A percentile compares a stretch with the other conserved stretches of the same genome.
Evolutionary conservation across 2,797 vertebrate species (phyloP).

Genomic region (Danionella dracula): DNA sequence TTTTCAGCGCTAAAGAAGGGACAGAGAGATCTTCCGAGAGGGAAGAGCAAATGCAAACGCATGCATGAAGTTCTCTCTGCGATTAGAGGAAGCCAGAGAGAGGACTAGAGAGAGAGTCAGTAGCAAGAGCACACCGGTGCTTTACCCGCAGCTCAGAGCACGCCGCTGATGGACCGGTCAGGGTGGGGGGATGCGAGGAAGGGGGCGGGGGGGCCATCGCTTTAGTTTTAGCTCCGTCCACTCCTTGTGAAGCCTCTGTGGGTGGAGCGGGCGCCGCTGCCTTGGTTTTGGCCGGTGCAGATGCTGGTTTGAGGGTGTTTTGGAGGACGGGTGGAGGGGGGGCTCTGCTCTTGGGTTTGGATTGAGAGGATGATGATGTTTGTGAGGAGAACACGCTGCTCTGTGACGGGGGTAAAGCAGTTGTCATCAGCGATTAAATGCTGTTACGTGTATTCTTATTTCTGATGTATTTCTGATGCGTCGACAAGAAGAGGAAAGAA

Average conservation of each 20-base stretch:
- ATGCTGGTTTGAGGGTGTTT: slow-evolving; percentile 54
- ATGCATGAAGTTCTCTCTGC: no score
- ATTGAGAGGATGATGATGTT: slow-evolving; percentile 51
- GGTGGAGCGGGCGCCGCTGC: slow-evolving; percentile 35
- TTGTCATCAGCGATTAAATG: slow-evolving; percentile 37
- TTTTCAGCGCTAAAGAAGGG: no score
- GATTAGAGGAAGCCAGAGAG: no score
- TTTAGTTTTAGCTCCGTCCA: slow-evolving; percentile 48
- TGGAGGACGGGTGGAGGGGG: slow-evolving; percentile 55
- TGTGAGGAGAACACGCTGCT: slow-evolving; percentile 54
- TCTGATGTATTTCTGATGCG: no score
- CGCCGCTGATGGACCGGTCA: slow-evolving; percentile 48
- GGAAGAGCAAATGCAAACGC: no score
- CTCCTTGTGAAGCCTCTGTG: slow-evolving; percentile 51
- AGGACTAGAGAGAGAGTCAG: no score
- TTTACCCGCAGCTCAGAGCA: slow-evolving; percentile 61
- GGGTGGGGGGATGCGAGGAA: slow-evolving; percentile 46
- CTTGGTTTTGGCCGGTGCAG: slow-evolving; percentile 40
- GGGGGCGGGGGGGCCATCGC: slow-evolving; percentile 50
- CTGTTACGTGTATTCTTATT: no score
- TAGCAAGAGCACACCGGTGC: no score
- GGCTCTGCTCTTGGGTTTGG: slow-evolving; percentile 52
- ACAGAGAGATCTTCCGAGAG: no score
- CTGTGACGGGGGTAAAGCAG: slow-evolving; percentile 54
- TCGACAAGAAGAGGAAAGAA: no score